Conservation (phyloP, 2,113 vertebrate species). For the Alaudala cheleensis region DNA sequence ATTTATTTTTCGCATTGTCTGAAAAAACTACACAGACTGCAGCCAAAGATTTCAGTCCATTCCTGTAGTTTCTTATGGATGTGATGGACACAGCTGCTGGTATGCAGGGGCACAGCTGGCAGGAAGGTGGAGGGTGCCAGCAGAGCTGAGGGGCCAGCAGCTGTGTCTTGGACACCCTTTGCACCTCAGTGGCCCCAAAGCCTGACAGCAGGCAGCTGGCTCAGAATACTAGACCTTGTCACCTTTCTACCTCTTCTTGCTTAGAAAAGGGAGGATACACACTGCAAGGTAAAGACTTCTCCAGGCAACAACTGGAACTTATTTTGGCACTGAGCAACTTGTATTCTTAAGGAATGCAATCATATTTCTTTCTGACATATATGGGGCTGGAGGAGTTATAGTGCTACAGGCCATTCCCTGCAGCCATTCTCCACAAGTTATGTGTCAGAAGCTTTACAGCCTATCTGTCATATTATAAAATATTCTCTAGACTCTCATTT, state of each 20-base stretch:
- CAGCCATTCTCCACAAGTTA: background rate
- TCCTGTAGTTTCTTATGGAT: background rate
- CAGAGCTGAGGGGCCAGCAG: background rate
- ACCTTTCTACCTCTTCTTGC: background rate
- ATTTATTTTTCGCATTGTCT: background rate
- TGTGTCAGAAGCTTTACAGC: background rate
- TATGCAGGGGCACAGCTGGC: background rate
- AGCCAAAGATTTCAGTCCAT: background rate
- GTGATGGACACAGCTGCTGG: fast-evolving
- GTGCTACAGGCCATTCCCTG: background rate
- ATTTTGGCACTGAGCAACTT: background rate
- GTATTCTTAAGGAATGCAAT: background rate
- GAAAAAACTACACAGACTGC: background rate
- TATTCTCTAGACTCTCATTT: background rate
- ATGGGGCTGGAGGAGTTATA: background rate
- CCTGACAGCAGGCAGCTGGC: background rate
- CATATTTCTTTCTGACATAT: background rate
- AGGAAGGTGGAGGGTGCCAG: background rate
- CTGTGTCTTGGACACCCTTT: fast-evolving
- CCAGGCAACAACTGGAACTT: background rate
- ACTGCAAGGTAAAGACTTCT: background rate
- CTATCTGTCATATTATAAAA: background rate
- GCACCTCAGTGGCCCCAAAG: background rate
- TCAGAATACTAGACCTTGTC: background rate
- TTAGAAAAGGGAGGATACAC: background rate